These are phyloP conservation scores for Progne subis DNA, from an alignment of 2,113 vertebrate species.

Conservation along the genomic window DNA sequence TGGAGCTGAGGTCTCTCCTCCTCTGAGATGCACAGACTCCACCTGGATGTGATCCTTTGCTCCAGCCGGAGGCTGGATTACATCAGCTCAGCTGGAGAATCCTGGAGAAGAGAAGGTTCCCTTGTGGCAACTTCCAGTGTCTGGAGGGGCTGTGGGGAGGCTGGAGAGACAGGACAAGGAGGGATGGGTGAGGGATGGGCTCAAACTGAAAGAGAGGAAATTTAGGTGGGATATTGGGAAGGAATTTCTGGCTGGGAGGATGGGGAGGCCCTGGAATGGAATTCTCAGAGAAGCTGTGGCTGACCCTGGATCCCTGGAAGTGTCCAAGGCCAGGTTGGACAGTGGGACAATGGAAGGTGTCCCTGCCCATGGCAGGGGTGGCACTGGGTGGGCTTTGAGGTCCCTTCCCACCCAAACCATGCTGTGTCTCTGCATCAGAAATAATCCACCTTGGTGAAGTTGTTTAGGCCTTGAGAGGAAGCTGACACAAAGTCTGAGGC, in stretches of 20 bases:
- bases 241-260: neutral
- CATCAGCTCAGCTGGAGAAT: neutral
- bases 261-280: neutral
- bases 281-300: neutral
- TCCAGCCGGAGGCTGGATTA: neutral
- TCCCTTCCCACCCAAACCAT: neutral
- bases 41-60: neutral
- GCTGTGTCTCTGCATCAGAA: neutral
- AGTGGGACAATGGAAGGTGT: rapidly evolving
- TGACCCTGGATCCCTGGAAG: neutral
- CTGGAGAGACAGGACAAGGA: neutral
- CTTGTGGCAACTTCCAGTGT: neutral
- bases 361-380: neutral
- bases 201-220: neutral
- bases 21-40: neutral
- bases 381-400: neutral
- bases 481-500: neutral
- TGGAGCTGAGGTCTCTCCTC: neutral
- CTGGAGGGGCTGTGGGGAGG: rapidly evolving
- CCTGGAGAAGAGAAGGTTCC: neutral
- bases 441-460: neutral
- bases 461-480: neutral
- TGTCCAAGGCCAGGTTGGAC: neutral
- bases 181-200: neutral
- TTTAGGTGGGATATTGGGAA: neutral